Base-by-base conservation (phyloP, 2,113 vertebrate genomes). In the Chrysemys picta region DNA sequence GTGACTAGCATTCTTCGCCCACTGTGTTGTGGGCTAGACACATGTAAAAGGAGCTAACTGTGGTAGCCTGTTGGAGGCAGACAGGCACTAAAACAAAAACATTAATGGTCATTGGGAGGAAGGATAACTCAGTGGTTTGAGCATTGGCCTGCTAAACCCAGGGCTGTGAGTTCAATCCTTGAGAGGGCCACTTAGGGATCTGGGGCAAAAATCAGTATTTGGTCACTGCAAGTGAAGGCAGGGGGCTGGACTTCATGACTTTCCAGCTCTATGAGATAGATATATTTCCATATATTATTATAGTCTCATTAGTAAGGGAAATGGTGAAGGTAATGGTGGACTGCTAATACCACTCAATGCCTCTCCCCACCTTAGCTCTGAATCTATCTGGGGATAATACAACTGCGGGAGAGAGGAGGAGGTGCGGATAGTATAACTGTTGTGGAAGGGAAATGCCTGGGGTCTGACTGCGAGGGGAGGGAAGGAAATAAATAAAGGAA, bases 401-500 rank as follows among this genome's bases (percentile, higher is more conserved):
- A 45, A 78, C 76, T 96, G 85, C 84, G 0, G 0, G 56, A 45
- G 45, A 45, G n/a, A 88, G 85, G 53, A 54, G 7, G 35, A 62
- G 59, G 29, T 29, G 25, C 12, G 87, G 93, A 81, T 89, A 80
- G 81, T 89, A 84, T 69, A 89, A 42, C 1, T 57, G 50, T 57
- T 75, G 10, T 22, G 83, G 65, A 93, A 92, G 31, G 79, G 83
- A 91, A 78, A 80, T 89, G 93, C 81, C 93, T 89, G 50, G 47
- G n/a, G 78, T 96, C 62, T 90, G 76, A 87, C 76, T 95, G 89
- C 88, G 49, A 93, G 19, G 90, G 91, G 80, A 94, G 29, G 62
- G 91, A 69, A 95, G 90, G 82, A 96, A 80, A 93, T 56, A 90
- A 93, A 97, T 82, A 93, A 90, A 62, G 13, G 27, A 62, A 31